These are phyloP conservation scores for Cryptoprocta ferox DNA, from an alignment of 2,797 vertebrate genomes.

Conservation along the genomic window DNA sequence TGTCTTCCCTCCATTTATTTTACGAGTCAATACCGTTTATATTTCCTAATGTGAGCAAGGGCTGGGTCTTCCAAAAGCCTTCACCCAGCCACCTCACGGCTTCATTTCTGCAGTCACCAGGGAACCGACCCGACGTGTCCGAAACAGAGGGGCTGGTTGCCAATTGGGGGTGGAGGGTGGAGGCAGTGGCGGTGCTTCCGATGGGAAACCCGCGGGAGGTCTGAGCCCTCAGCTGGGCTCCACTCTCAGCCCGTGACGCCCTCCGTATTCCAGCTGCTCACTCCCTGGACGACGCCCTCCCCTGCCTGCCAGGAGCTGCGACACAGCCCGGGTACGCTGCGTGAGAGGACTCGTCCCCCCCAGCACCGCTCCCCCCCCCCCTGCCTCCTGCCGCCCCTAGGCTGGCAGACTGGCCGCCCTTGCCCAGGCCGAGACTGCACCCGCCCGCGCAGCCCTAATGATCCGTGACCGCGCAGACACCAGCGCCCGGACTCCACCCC, in stretches of 20 bases:
- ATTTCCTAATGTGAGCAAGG: neutral
- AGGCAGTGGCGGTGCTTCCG: neutral
- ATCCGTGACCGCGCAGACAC: neutral
- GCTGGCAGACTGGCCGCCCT: neutral
- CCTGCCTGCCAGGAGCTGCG: neutral
- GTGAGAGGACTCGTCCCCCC: neutral
- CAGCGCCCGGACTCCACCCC: rapidly evolving
- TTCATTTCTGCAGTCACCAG: neutral
- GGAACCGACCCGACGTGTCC: rapidly evolving
- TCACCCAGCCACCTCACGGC: rapidly evolving
- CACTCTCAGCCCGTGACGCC: rapidly evolving
- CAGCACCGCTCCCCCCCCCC: neutral
- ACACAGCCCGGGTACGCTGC: rapidly evolving
- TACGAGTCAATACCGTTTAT: neutral
- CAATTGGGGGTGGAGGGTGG: neutral
- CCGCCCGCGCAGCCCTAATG: neutral
- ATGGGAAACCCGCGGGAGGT: neutral
- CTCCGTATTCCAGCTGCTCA: neutral
- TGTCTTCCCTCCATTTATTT: neutral
- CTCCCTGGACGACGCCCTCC: neutral
- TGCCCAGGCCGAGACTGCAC: neutral
- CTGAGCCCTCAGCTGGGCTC: neutral
- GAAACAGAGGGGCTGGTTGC: neutral
- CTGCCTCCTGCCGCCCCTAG: neutral
- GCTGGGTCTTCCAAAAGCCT: neutral